phyloP scores from a whole-genome alignment of 2,888 invertebrate genomes.

The Hanleya hanleyi region DNA sequence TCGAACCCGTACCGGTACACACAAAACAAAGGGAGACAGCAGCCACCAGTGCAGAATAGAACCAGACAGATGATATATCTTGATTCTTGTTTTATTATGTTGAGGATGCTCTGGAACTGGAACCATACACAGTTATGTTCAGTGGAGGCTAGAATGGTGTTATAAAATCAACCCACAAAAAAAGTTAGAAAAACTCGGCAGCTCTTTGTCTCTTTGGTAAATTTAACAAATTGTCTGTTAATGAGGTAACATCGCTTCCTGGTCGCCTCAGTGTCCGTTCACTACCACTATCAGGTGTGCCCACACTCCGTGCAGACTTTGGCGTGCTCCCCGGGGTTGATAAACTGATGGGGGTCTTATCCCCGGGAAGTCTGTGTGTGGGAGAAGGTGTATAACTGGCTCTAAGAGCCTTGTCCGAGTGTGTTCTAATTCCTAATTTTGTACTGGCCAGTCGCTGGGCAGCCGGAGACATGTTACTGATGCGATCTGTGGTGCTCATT shows the following conservation, averaged over 20 bases:
- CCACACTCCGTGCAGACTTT: slow-evolving; percentile 32
- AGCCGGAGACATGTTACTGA: slow-evolving; percentile 96
- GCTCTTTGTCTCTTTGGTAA: slow-evolving; percentile 80
- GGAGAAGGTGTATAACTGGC: slow-evolving; percentile 78
- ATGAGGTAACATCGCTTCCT: slow-evolving; percentile 75
- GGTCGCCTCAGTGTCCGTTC: slow-evolving; percentile 44
- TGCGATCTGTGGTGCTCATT: slow-evolving; percentile 80
- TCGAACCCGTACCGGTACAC: too few relatives aligned
- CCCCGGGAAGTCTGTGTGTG: slow-evolving; percentile 60
- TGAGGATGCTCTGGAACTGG: too few relatives aligned
- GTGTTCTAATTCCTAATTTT: slow-evolving; percentile 78
- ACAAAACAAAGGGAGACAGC: too few relatives aligned
- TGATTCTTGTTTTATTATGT: too few relatives aligned
- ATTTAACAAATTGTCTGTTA: slow-evolving; percentile 89
- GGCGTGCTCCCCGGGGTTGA: slow-evolving; percentile 51
- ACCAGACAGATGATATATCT: too few relatives aligned
- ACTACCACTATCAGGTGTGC: slow-evolving; percentile 38
- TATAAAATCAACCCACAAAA: not conserved
- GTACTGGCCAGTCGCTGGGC: slow-evolving; percentile 89
- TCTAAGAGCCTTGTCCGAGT: slow-evolving; percentile 76
- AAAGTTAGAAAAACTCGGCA: slow-evolving; percentile 82
- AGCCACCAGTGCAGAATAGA: too few relatives aligned
- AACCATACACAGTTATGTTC: too few relatives aligned
- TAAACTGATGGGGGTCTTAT: slow-evolving; percentile 53
- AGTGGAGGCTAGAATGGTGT: too few relatives aligned